Evolutionary conservation across 2,113 vertebrate genomes (phyloP).

Genomic region (Genyomyrus donnyi): DNA sequence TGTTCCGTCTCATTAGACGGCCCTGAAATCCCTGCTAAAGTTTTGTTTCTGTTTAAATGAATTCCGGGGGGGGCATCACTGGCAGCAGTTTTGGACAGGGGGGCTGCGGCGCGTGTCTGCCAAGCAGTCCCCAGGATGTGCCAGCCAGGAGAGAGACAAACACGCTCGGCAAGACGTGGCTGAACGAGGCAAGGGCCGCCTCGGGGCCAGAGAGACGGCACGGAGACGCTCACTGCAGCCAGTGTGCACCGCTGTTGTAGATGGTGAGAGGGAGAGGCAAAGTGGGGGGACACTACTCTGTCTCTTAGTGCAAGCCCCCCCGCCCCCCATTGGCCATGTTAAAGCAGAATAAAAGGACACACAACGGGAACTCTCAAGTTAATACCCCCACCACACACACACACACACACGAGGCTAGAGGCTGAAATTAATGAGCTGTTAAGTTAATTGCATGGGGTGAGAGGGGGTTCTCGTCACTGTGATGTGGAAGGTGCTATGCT

Average conservation of each 20-base stretch:
- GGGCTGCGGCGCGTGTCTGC: constrained; percentile 14
- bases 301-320: background rate
- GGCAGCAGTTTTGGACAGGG: constrained; percentile 31
- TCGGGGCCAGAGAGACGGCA: background rate
- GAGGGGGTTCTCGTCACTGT: background rate
- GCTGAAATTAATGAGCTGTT: constrained; percentile 61
- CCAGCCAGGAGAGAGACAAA: background rate
- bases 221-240: background rate
- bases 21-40: constrained; percentile 54
- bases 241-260: background rate
- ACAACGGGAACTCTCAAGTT: background rate
- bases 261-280: background rate
- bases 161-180: background rate
- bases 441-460: constrained; percentile 33
- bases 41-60: constrained; percentile 60
- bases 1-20: constrained; percentile 47
- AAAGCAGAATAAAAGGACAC: background rate
- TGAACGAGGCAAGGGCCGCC: background rate
- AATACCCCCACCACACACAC: constrained; percentile 6
- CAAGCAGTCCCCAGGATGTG: background rate
- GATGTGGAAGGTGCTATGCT: background rate
- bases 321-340: background rate
- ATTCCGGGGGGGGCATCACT: constrained; percentile 28
- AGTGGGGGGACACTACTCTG: background rate
- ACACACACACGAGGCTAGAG: constrained; percentile 42